Conservation (phyloP, 2,113 vertebrate species). For the Paralichthys olivaceus region DNA sequence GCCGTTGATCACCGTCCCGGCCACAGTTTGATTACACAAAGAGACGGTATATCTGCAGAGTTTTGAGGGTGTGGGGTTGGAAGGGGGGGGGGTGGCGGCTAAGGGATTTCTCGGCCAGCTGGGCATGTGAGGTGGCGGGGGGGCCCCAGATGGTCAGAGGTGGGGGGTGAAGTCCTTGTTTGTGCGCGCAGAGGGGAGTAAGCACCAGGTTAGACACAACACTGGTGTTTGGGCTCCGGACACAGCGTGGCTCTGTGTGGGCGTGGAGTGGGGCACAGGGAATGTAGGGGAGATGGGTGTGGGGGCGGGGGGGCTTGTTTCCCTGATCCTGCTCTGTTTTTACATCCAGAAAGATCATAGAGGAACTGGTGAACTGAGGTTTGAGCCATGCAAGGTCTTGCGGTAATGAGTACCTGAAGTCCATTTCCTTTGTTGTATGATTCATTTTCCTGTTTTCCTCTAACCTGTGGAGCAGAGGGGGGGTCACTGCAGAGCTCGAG, state of each 20-base stretch:
- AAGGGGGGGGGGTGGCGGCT: slow-evolving; percentile 1
- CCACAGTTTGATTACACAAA: slow-evolving; percentile 46
- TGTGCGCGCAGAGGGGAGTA: slow-evolving; percentile 71
- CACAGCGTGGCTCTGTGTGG: slow-evolving; percentile 54
- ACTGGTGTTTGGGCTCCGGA: slow-evolving; percentile 58
- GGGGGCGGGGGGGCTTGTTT: background rate
- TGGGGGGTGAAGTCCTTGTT: slow-evolving; percentile 75
- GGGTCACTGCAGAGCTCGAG: slow-evolving; percentile 57
- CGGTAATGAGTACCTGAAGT: background rate
- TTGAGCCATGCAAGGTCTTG: slow-evolving; percentile 26
- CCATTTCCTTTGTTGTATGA: slow-evolving; percentile 16
- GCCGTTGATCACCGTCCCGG: slow-evolving; percentile 28
- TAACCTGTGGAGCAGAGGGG: slow-evolving; percentile 50
- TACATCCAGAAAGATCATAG: background rate
- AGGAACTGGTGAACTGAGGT: slow-evolving; percentile 29
- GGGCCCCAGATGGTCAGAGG: slow-evolving; percentile 77
- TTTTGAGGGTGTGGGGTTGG: slow-evolving; percentile 8
- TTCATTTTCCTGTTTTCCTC: slow-evolving; percentile 39
- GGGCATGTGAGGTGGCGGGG: slow-evolving; percentile 49
- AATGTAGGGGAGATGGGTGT: background rate
- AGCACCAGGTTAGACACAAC: slow-evolving; percentile 80
- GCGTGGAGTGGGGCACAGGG: slow-evolving; percentile 10
- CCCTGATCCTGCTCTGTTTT: slow-evolving; percentile 47
- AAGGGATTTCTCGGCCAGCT: slow-evolving; percentile 62
- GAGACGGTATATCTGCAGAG: slow-evolving; percentile 21